phyloP scores from a whole-genome alignment of 2,113 vertebrate genomes.

The Odontophorus gujanensis region DNA sequence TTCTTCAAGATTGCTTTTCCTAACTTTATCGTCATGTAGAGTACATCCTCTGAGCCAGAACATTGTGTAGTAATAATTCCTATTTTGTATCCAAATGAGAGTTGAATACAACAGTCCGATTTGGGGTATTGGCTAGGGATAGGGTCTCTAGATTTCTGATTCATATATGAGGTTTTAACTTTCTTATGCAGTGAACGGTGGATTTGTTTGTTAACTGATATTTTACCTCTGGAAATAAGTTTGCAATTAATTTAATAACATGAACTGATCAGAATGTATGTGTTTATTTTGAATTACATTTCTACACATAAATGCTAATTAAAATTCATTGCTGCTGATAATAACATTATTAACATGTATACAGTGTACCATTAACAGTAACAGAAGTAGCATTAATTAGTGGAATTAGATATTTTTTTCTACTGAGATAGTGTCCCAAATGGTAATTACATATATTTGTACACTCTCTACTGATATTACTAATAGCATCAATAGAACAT shows the following conservation, averaged over 20 bases:
- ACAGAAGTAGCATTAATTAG: constrained; percentile 72
- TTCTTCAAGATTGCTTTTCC: neutral
- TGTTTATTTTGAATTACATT: constrained; percentile 57
- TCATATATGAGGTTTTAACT: neutral
- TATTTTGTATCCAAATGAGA: neutral
- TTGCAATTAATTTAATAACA: constrained; percentile 29
- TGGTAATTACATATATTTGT: constrained; percentile 60
- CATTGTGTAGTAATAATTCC: neutral
- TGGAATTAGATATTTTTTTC: constrained; percentile 67
- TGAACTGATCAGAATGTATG: constrained; percentile 34
- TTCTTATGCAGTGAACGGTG: neutral
- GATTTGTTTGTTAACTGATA: neutral
- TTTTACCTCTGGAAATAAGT: constrained; percentile 9
- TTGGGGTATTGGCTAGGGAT: neutral
- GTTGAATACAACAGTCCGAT: neutral
- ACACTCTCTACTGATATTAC: constrained; percentile 52
- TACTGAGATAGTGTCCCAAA: constrained; percentile 34
- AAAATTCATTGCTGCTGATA: constrained; percentile 60
- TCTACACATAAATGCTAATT: constrained; percentile 67
- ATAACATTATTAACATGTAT: constrained; percentile 74
- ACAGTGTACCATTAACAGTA: constrained; percentile 59
- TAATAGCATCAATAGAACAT: constrained; percentile 58
- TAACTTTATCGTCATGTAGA: neutral
- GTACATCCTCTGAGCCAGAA: neutral
- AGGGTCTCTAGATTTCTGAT: neutral